Conservation (phyloP, 2,113 vertebrate genomes). For the Oceanodroma tethys region DNA sequence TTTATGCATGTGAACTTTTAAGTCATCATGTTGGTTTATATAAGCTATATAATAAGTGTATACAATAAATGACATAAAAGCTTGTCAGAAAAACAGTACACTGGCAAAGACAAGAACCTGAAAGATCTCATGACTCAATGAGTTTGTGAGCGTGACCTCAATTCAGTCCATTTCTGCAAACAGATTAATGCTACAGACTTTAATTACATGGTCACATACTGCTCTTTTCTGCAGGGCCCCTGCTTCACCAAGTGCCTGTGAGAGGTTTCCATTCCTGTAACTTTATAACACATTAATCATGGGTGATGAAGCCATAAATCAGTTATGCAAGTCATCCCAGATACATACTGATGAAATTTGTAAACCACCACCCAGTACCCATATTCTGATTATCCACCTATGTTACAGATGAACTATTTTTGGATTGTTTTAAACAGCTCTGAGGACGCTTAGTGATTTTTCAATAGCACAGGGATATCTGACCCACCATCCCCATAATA, state of each 20-base stretch:
- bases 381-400: not conserved
- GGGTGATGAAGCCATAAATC: constrained; percentile 3
- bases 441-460: not conserved
- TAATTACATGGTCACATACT: not conserved
- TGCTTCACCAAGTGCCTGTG: not conserved
- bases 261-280: not conserved
- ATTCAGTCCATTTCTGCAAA: not conserved
- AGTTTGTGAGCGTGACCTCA: not conserved
- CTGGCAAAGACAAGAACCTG: not conserved
- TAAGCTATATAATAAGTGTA: not conserved
- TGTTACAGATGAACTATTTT: not conserved
- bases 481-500: not conserved
- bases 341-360: not conserved
- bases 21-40: not conserved
- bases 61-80: not conserved
- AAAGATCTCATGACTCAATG: not conserved
- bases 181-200: not conserved
- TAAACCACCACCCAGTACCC: not conserved
- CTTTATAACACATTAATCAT: constrained; percentile 32
- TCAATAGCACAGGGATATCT: not conserved
- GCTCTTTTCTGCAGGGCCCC: not conserved
- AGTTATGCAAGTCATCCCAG: constrained; percentile 8
- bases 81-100: not conserved
- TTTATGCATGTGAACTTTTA: not conserved
- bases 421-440: not conserved